Evolutionary conservation across 2,797 vertebrate genomes (phyloP), one percentile per base, ranked within the genome.

Genomic region (Sebastes cheni): DNA sequence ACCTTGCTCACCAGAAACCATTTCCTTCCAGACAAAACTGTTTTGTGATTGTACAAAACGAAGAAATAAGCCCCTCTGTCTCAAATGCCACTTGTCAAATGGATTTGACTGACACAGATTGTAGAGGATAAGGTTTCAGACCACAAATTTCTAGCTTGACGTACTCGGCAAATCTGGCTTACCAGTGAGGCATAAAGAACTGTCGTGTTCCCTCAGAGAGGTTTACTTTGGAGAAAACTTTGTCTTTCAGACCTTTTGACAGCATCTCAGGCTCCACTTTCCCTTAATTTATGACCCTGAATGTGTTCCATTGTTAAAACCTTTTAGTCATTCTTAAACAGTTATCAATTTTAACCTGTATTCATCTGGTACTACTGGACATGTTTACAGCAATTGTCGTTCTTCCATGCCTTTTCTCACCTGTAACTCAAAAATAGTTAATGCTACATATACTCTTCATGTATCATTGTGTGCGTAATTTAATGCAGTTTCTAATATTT

Each of bases 51-150:
- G 90, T 89, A 88, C 84, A 92, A 92, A 93, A 90, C 60, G 66
- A 91, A 90, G 77, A 90, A 94, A 89, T 92, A 93, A 92, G 89
- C 94, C 89, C 83, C 83, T 88, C 83, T 83, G 81, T 94, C 91
- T 92, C 69, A 81, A 89, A 92, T 88, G 91, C 85, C 92, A 91
- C 89, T 92, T 91, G 91, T 94, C 93, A 93, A 87, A 93, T 80
- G 73, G 83, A 88, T 95, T 92, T 95, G 94, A 96, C 88, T 94
- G 95, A 94, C 95, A 92, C 90, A 95, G 93, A 95, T 96, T 95
- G 92, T 81, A 80, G 92, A 93, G 95, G 95, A 96, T 95, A 96
- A 93, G 86, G 91, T 94, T 95, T 94, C 91, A 93, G 93, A 89
- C 89, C 88, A 80, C 92, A 94, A 84, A 95, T 94, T 93, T 94